Conservation (phyloP, 2,888 invertebrate species). For the Ornithoptera priamus region DNA sequence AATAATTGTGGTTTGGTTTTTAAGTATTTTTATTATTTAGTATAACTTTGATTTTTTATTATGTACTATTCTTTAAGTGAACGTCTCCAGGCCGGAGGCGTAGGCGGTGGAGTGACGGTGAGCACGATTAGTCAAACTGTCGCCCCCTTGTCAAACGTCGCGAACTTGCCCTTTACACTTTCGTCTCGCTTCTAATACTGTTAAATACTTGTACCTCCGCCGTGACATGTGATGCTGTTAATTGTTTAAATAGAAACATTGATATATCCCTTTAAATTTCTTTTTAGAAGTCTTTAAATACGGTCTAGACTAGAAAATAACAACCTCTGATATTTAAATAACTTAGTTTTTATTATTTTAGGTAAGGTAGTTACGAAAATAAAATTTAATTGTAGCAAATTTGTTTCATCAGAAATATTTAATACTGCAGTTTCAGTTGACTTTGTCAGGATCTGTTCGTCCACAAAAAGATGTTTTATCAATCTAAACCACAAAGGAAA, state of each 20-base stretch:
- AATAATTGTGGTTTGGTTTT: too few species aligned
- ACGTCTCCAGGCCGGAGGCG: conserved; percentile 42
- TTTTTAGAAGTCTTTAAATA: neutral
- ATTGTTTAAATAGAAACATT: conserved; percentile 43
- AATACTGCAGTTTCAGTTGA: too few species aligned
- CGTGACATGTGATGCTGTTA: conserved; percentile 66
- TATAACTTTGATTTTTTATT: neutral
- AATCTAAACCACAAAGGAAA: too few species aligned
- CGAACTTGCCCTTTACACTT: conserved; percentile 60
- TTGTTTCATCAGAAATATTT: too few species aligned
- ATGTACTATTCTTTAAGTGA: conserved; percentile 29
- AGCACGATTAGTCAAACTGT: conserved; percentile 74
- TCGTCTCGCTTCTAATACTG: conserved; percentile 45
- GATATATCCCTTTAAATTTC: neutral
- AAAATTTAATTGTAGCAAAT: too few species aligned
- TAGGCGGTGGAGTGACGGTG: conserved; percentile 56
- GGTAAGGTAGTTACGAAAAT: too few species aligned
- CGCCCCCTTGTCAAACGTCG: conserved; percentile 71
- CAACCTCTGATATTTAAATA: too few species aligned
- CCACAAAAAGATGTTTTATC: too few species aligned
- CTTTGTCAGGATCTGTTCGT: too few species aligned
- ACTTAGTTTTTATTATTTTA: too few species aligned
- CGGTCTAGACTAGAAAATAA: neutral
- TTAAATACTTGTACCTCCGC: conserved; percentile 53
- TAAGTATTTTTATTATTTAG: too few species aligned